A percentile compares a stretch with the other conserved stretches of the same genome.
Evolutionary conservation across 1,140 invertebrate species (phyloP).

Genomic region (Condylostylus longicornis): DNA sequence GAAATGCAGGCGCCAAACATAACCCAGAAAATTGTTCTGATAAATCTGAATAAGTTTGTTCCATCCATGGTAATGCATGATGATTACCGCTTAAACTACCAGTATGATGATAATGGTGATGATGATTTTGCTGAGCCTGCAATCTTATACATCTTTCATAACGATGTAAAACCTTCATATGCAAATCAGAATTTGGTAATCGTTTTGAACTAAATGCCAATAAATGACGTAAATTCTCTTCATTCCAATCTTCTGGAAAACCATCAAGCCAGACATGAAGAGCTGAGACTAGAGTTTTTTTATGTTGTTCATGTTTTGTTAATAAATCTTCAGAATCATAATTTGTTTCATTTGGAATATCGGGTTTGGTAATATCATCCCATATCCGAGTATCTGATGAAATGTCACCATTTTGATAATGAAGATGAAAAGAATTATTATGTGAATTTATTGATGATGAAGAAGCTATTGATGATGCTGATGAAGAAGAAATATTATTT

Average conservation of each 20-base stretch:
- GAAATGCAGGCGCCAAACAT: constrained; percentile 41
- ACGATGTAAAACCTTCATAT: constrained; percentile 48
- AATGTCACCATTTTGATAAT: constrained; percentile 12
- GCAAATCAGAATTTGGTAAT: constrained; percentile 63
- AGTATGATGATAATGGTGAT: not conserved
- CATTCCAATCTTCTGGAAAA: constrained; percentile 90
- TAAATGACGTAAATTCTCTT: constrained; percentile 69
- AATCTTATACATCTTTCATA: constrained; percentile 32
- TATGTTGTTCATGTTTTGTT: constrained; percentile 29
- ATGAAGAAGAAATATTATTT: constrained; percentile 19
- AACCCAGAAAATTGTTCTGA: constrained; percentile 31
- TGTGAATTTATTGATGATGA: constrained; percentile 16
- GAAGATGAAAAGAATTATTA: too few species aligned
- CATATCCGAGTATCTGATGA: constrained; percentile 1
- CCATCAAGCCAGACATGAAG: constrained; percentile 94
- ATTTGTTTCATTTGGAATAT: too few species aligned
- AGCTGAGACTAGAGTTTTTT: constrained; percentile 70
- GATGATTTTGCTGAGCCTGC: constrained; percentile 1
- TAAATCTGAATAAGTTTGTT: constrained; percentile 23
- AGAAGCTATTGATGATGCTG: too few species aligned
- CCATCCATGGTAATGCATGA: constrained; percentile 27
- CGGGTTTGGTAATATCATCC: too few species aligned
- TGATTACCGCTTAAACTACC: constrained; percentile 2
- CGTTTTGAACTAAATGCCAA: constrained; percentile 69
- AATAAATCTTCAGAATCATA: constrained; percentile 18